Base-by-base conservation (phyloP, 1,140 invertebrate species). In the Habropoda laboriosa region DNA sequence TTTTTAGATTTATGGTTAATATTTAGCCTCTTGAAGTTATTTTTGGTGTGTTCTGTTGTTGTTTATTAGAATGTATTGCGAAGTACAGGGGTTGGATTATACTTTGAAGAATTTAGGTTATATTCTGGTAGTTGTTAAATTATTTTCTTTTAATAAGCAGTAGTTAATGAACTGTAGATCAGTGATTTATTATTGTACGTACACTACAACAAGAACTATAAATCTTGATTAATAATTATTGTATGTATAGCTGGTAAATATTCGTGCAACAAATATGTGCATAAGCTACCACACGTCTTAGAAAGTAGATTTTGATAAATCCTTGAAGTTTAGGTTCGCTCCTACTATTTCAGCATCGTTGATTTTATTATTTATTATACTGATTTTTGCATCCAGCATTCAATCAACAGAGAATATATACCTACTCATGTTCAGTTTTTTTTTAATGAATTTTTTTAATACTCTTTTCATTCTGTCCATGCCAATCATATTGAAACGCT, bases 401-500 rank as follows among this genome's bases (percentile, higher is more conserved):
- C 27, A 27, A 21, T 66, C 21, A 30, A 49, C 21, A n/a, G 6
- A 38, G n/a, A n/a, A n/a, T n/a, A 38, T 32, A 16, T 2, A 10
- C 10, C n/a, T 24, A 35, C 5, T 72, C 32, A 12, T 40, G 24
- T 10, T 13, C 27, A 10, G 18, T 10, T 18, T 53, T n/a, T 53
- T 53, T 38, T 12, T 7, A 42, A 45, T n/a, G n/a, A n/a, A n/a
- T 2, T 30, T 53, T 42, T 3, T 30, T 27, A 6, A 2, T 24
- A n/a, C 27, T 53, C 30, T 76, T 78, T 61, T 80, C 66, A 60
- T 49, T 63, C 58, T 53, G 40, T 16, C 82, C 82, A 85, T 86
- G 83, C 83, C 83, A 86, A 77, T 81, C 79, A 53, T 45, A 78
- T 68, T 8, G 38, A 72, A 57, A 32, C 32, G 64, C 45, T 61